Percentiles rank a stretch among this genome's conserved stretches.
Conservation (phyloP, 2,888 invertebrate genomes). For the Cordilura impudica region DNA sequence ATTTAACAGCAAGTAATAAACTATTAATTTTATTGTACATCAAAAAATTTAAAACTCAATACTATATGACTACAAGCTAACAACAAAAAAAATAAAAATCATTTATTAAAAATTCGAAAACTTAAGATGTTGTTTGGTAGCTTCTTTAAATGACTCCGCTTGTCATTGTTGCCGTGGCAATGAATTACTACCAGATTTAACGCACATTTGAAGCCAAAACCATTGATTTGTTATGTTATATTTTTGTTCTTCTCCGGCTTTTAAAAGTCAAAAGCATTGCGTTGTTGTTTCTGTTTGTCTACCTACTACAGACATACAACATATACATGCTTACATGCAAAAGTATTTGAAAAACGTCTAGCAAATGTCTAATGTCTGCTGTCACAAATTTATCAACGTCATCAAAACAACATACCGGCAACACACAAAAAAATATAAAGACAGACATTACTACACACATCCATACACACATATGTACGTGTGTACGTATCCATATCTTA, state of each 20-base stretch:
- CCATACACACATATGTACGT: not conserved
- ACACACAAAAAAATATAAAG: not conserved
- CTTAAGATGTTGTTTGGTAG: not conserved
- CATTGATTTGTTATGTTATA: constrained; percentile 21
- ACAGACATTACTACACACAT: not conserved
- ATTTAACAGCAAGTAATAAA: no score
- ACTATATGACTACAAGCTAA: not conserved
- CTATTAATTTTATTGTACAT: not conserved
- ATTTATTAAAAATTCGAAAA: not conserved
- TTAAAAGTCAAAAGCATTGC: not conserved
- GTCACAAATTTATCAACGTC: constrained; percentile 58
- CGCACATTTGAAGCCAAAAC: not conserved
- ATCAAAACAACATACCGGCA: constrained; percentile 2
- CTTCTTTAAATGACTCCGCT: not conserved
- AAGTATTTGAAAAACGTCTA: constrained; percentile 20
- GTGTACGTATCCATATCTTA: no score
- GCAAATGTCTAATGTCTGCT: constrained; percentile 45
- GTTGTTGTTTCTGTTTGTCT: not conserved
- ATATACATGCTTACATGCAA: not conserved
- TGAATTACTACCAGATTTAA: not conserved
- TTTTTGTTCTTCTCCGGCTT: not conserved
- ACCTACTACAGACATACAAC: no score
- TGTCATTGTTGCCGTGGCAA: constrained; percentile 18
- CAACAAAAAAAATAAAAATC: not conserved
- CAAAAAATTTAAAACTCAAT: not conserved